Evolutionary conservation across 1,140 invertebrate species (phyloP), one percentile per base, ranked within the genome.

Genomic region (Ips typographus): DNA sequence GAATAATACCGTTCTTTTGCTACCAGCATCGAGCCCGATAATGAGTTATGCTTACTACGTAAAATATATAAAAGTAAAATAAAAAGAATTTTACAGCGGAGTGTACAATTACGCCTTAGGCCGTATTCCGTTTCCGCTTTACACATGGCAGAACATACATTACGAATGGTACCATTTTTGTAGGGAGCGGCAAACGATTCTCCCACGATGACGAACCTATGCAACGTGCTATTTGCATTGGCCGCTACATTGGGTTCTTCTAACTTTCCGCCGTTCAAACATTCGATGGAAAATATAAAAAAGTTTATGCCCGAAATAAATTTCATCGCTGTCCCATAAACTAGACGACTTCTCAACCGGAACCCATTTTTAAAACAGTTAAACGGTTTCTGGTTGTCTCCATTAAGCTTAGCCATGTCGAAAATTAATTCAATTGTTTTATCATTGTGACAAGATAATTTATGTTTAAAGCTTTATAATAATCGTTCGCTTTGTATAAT

Each of bases 371-470:
- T 68, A 58, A 66, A 49, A 40, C 56, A 47, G 53, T 66, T 66
- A 66, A 66, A 59, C 64, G 64, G 53, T 66, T 66, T 58, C 64
- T 59, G 73, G 70, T 75, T 74, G 68, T 73, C 63, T 72, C 64
- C 57, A 60, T 61, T 55, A 70, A 71, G 73, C 72, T 74, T 77
- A 76, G 68, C 77, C 77, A 78, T 79, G 77, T 79, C 72, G 77
- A 79, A 79, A 79, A 78, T 78, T 79, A 79, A 79, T 79, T 79
- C 77, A 78, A 79, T 79, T 79, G 77, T 79, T 78, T 76, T 77
- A 79, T 68, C 57, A 22, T 55, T 61, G 65, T 60, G 64, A 57
- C 64, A 66, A 44, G 55, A 51, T 59, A 66, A 66, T 66, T 66
- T 66, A 51, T 66, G 49, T 72, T 73, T 37, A 38, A 22, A 2